phyloP scores from a whole-genome alignment of 64 coral and sea anemone genomes.

The Stylophora pistillata region DNA sequence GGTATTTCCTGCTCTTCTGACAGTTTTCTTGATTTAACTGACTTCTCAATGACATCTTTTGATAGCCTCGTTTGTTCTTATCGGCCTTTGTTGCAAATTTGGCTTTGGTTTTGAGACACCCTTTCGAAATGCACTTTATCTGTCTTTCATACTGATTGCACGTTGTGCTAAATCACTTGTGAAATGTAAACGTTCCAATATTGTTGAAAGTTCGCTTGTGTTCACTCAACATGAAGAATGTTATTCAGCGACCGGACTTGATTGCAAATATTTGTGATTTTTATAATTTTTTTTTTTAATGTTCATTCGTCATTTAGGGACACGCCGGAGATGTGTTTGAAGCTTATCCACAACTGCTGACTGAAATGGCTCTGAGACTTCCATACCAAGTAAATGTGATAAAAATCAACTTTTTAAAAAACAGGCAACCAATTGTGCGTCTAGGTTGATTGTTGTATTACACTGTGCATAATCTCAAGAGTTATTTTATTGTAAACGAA shows the following conservation, averaged over 20 bases:
- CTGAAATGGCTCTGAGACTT: constrained; percentile 92
- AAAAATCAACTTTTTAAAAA: background rate
- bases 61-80: no score
- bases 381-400: constrained; percentile 79
- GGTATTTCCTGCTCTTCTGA: no score
- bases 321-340: constrained; percentile 98
- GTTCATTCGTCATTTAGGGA: constrained; percentile 47
- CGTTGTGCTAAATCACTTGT: background rate
- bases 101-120: no score
- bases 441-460: no score
- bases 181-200: background rate
- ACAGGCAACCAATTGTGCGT: background rate
- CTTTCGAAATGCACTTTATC: no score
- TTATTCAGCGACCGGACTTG: background rate
- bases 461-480: no score
- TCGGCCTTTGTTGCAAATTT: background rate
- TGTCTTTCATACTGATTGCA: background rate
- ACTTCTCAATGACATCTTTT: no score
- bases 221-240: background rate
- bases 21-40: no score
- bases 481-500: background rate
- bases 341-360: constrained; percentile 93
- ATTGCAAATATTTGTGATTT: background rate
- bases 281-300: no score
- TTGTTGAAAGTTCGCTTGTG: background rate